phyloP scores from a whole-genome alignment of 2,113 vertebrate species.

The Cryptomyrus ogoouensis region DNA sequence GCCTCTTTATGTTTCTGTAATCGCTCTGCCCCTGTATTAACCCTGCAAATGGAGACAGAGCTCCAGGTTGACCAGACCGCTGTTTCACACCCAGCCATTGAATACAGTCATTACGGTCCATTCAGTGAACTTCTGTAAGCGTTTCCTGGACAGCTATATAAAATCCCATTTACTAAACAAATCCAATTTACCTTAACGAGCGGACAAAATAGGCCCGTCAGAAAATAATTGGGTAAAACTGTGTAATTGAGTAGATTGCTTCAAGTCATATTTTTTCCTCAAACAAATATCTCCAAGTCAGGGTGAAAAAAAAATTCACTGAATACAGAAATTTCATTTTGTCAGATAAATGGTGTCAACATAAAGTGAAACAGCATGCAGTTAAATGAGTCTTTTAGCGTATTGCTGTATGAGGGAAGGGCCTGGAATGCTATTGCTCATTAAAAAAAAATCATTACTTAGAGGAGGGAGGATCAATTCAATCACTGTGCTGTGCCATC shows the following conservation, averaged over 20 bases:
- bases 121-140: background rate
- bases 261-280: background rate
- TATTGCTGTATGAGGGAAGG: background rate
- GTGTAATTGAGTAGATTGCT: background rate
- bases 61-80: slow-evolving; percentile 21
- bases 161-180: slow-evolving; percentile 20
- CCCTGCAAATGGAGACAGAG: slow-evolving; percentile 53
- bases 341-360: background rate
- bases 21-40: slow-evolving; percentile 57
- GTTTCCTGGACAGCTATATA: slow-evolving; percentile 8
- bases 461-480: background rate
- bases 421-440: background rate
- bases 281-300: background rate
- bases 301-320: background rate
- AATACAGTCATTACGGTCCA: background rate
- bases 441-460: background rate
- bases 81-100: background rate
- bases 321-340: background rate
- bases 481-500: background rate
- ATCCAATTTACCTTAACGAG: background rate
- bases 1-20: slow-evolving; percentile 46
- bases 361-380: no score
- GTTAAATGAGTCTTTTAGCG: background rate
- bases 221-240: slow-evolving; percentile 11
- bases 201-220: background rate